A percentile compares a stretch with the other conserved stretches of the same genome.
Conservation (phyloP, 1,140 invertebrate genomes). For the Achatina immaculata region DNA sequence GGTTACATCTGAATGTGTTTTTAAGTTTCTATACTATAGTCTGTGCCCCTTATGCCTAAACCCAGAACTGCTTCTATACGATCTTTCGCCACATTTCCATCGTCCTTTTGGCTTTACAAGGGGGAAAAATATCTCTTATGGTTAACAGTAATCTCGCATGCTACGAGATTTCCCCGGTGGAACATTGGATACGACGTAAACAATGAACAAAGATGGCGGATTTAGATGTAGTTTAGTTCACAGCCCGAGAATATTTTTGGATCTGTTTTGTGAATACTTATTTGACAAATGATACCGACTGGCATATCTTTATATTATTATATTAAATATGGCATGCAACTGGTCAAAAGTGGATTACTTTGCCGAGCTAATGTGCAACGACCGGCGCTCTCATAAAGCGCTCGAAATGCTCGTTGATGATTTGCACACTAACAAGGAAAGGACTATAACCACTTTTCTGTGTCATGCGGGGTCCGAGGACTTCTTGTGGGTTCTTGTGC, state of each 20-base stretch:
- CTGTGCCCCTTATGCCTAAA: too few species aligned
- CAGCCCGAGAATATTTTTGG: background rate
- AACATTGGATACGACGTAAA: conserved; percentile 50
- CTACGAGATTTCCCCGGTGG: too few species aligned
- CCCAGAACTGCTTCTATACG: too few species aligned
- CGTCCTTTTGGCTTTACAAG: too few species aligned
- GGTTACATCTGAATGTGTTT: too few species aligned
- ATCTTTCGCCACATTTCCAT: too few species aligned
- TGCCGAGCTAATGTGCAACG: conserved; percentile 54
- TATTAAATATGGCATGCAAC: conserved; percentile 56
- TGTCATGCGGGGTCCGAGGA: conserved; percentile 68
- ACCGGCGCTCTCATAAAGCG: conserved; percentile 56
- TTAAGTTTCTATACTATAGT: too few species aligned
- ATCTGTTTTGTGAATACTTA: conserved; percentile 14
- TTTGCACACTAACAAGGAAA: conserved; percentile 67
- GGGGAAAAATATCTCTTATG: too few species aligned
- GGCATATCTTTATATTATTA: background rate
- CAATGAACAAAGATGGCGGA: conserved; percentile 35
- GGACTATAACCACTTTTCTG: conserved; percentile 64
- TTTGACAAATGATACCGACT: background rate
- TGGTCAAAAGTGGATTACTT: conserved; percentile 67
- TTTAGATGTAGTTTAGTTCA: background rate
- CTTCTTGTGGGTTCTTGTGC: conserved; percentile 67
- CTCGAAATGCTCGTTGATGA: conserved; percentile 69
- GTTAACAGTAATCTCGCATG: too few species aligned